phyloP scores from a whole-genome alignment of 1,140 invertebrate species.

The Drosophila hydei region DNA sequence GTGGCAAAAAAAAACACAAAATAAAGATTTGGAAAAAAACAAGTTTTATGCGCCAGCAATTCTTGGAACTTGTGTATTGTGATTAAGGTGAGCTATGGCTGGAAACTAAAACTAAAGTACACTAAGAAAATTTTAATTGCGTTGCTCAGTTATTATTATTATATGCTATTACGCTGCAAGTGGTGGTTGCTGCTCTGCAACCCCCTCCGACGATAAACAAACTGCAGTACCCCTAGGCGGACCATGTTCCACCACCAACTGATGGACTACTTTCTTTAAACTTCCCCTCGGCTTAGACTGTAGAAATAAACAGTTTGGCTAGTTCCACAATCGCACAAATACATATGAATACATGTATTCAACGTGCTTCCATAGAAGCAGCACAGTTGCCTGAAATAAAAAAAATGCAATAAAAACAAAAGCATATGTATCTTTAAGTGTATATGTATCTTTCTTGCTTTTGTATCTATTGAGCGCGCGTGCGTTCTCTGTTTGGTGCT shows the following conservation, averaged over 20 bases:
- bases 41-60: slow-evolving; percentile 46
- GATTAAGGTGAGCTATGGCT: slow-evolving; percentile 25
- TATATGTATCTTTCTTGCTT: slow-evolving; percentile 35
- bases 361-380: slow-evolving; percentile 17
- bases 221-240: neutral
- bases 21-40: slow-evolving; percentile 29
- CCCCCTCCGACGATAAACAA: slow-evolving; percentile 5
- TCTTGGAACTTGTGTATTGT: slow-evolving; percentile 21
- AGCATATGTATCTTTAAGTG: slow-evolving; percentile 3
- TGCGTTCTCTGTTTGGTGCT: slow-evolving; percentile 54
- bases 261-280: neutral
- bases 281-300: neutral
- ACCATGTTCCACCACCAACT: neutral
- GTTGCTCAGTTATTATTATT: neutral
- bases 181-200: slow-evolving; percentile 10
- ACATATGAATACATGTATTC: neutral
- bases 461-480: slow-evolving; percentile 62
- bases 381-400: slow-evolving; percentile 25
- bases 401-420: slow-evolving; percentile 17
- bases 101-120: slow-evolving; percentile 9
- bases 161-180: slow-evolving; percentile 1
- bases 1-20: slow-evolving; percentile 7
- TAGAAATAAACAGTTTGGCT: slow-evolving; percentile 2
- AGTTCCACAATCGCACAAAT: slow-evolving; percentile 1
- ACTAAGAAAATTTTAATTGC: slow-evolving; percentile 17